phyloP scores from a whole-genome alignment of 2,888 invertebrate genomes.

The Hoplodrina blanda region DNA sequence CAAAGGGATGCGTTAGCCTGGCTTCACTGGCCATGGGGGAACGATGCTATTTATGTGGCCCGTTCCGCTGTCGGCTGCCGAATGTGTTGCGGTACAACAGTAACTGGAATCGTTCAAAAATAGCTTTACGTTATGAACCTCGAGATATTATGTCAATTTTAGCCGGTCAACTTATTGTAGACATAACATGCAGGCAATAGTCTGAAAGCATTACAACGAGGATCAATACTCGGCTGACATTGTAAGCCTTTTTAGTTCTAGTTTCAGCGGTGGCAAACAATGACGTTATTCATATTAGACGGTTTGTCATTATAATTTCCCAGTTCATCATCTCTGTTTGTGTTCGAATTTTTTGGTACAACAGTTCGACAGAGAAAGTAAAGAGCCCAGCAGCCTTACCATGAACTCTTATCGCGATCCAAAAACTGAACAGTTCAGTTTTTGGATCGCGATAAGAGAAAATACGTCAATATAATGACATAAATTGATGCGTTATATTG shows the following conservation, averaged over 20 bases:
- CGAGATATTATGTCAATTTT: not conserved
- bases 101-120: constrained; percentile 19
- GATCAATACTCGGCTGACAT: constrained; percentile 4
- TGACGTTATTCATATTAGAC: not conserved
- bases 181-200: not conserved
- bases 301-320: too few relatives aligned
- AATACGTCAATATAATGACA: too few relatives aligned
- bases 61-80: constrained; percentile 18
- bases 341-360: not conserved
- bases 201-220: not conserved
- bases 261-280: not conserved
- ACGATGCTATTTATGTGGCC: constrained; percentile 30
- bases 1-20: constrained; percentile 32
- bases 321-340: not conserved
- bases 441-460: too few relatives aligned
- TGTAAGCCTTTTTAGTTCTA: constrained; percentile 6
- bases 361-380: not conserved
- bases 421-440: too few relatives aligned
- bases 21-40: constrained; percentile 35
- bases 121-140: constrained; percentile 1
- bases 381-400: too few relatives aligned
- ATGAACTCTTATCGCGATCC: too few relatives aligned
- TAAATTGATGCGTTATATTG: too few relatives aligned
- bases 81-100: constrained; percentile 22
- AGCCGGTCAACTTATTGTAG: not conserved